Evolutionary conservation across 2,797 vertebrate genomes (phyloP), one percentile per base, ranked within the genome.

Genomic region (Diplodus sargus): DNA sequence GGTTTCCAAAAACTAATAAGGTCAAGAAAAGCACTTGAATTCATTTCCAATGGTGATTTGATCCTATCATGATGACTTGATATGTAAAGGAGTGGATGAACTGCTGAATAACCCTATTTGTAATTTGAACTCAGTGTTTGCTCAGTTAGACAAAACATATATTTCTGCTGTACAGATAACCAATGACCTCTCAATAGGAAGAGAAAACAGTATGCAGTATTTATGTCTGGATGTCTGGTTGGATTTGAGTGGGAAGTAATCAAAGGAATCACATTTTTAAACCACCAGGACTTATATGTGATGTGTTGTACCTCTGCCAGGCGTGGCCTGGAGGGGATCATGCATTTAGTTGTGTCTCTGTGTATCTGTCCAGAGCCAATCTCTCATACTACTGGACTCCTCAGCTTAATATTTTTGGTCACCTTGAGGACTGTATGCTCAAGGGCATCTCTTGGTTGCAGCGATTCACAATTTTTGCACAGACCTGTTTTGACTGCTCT

Each of bases 21-120:
- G 39, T 79, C 78, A 79, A 89, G 83, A 89, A 47, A 70, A 49
- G 30, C 48, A 65, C 34, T 68, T 59, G 42, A 81, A 76, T 86
- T 52, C 45, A 67, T 86, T 74, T 59, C 73, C 63, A 81, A 66
- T 8, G 59, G 28, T 76, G 68, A 85, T 82, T 72, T 68, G 61
- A 85, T 89, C 72, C 63, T 81, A 71, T 91, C 78, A 75, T 53
- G n/a, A 78, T 58, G 69, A 74, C 70, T 70, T 87, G 64, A 72
- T 77, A 76, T 79, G 22, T 67, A 67, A 30, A 23, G 39, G 47
- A 74, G 69, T 70, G 57, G 39, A 78, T 75, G 63, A 77, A 59
- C 68, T 58, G 78, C 49, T 47, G 51, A 63, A 75, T 64, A 52
- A 74, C 51, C 63, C 34, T 2, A 9, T 57, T 63, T 81, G 30